Percentiles rank a stretch among this genome's conserved stretches.
phyloP scores from a whole-genome alignment of 2,797 vertebrate species.

The Anolis apletophallus region DNA sequence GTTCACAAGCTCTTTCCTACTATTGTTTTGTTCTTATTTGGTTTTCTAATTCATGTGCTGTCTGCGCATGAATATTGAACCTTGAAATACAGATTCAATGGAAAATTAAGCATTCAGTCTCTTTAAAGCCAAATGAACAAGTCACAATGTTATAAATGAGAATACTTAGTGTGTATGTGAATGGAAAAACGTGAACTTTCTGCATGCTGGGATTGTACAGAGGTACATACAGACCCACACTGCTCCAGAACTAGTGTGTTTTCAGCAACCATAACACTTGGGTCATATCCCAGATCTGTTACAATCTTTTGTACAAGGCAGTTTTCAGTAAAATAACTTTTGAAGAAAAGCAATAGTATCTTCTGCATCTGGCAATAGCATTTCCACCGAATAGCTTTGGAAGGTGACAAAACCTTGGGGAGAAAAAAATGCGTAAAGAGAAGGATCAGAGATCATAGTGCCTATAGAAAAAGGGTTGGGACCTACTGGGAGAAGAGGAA shows the following conservation, averaged over 20 bases:
- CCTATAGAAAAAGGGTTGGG: not conserved
- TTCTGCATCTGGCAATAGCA: not conserved
- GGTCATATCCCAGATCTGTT: not conserved
- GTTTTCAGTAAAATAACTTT: not conserved
- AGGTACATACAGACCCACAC: not conserved
- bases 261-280: not conserved
- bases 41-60: not conserved
- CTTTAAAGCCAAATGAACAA: not conserved
- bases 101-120: not conserved
- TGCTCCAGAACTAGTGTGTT: not conserved
- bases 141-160: not conserved
- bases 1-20: not conserved
- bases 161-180: not conserved
- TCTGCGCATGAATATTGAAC: not conserved
- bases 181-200: not conserved
- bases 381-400: too few species aligned
- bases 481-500: not conserved
- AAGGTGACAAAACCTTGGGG: not conserved
- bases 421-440: not conserved
- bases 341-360: not conserved
- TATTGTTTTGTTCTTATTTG: not conserved
- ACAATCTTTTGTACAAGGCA: not conserved
- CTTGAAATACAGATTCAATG: not conserved
- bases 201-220: not conserved
- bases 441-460: not conserved